Evolutionary conservation across 2,797 vertebrate genomes (phyloP), one percentile per base, ranked within the genome.

Genomic region (Psittacula derbiana): DNA sequence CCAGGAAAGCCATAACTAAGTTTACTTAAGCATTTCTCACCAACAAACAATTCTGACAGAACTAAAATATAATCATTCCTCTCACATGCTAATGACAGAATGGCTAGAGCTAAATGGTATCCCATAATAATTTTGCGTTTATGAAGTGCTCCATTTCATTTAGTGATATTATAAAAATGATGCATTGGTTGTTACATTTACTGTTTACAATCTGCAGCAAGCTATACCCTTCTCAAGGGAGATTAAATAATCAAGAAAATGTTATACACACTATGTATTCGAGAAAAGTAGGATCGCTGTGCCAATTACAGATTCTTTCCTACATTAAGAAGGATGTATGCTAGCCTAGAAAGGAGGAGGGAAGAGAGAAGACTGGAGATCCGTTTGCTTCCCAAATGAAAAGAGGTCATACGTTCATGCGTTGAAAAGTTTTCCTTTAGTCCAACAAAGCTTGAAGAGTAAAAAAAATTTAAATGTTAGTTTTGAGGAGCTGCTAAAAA

Each of bases 91-190:
- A 86, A 96, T 86, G 95, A 93, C 66, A 93, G 85, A 92, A 96
- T 58, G 75, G 80, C 75, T 90, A 49, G 61, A 88, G 55, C 65
- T 93, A 96, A 96, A 93, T 33, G 69, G 57, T 47, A 80, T 69
- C 81, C 75, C 81, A 90, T 92, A 95, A 95, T 86, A 95, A 93
- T 87, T 95, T 94, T 93, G 91, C 13, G 5, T 64, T 79, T 82
- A 83, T 72, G 60, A 88, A 95, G 81, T 75, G 87, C 80, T 94
- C 75, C 84, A 83, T 93, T 96, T 90, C 91, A 93, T 96, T 95
- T 79, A 94, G 61, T 55, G 72, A 78, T 91, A 94, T 86, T 96
- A 83, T 96, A 97, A 94, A 96, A 96, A 66, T 96, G 91, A 96
- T 96, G 72, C 72, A 92, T 87, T 96, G 81, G 81, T 92, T 38